Percentiles rank a stretch among this genome's conserved stretches.
phyloP scores from a whole-genome alignment of 2,797 vertebrate genomes.

The Botia kubotai region DNA sequence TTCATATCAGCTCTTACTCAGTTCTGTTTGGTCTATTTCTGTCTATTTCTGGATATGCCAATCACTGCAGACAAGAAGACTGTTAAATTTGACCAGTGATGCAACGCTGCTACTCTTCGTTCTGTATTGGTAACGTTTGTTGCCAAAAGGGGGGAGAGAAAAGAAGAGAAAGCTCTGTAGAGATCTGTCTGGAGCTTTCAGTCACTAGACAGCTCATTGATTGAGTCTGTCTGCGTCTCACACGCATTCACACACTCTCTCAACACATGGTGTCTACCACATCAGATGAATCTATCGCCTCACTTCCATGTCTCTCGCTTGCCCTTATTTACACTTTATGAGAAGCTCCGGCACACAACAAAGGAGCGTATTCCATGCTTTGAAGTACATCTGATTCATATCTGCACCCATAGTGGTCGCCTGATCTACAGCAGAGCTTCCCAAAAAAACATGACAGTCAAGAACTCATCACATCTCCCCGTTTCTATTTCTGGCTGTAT shows the following conservation, averaged over 20 bases:
- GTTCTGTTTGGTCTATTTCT: slow-evolving; percentile 15
- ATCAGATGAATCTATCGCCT: slow-evolving; percentile 48
- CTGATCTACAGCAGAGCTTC: slow-evolving; percentile 6
- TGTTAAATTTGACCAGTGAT: slow-evolving; percentile 36
- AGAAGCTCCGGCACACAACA: slow-evolving; percentile 34
- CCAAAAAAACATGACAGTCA: slow-evolving; percentile 10
- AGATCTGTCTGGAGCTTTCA: slow-evolving; percentile 34
- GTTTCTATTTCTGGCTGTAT: neutral
- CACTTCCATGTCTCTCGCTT: slow-evolving; percentile 31
- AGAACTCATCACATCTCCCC: neutral
- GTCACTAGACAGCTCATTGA: slow-evolving; percentile 42
- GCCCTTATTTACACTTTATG: slow-evolving; percentile 47
- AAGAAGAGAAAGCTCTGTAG: neutral
- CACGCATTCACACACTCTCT: slow-evolving; percentile 36
- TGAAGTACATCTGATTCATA: slow-evolving; percentile 44
- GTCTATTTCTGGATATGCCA: slow-evolving; percentile 21
- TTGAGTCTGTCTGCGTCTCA: slow-evolving; percentile 34
- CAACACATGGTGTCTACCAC: slow-evolving; percentile 38
- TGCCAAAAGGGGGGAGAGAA: slow-evolving; percentile 19
- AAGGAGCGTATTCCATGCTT: slow-evolving; percentile 30
- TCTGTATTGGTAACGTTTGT: slow-evolving; percentile 9
- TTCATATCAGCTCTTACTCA: neutral
- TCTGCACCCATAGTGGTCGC: slow-evolving; percentile 10
- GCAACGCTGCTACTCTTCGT: slow-evolving; percentile 22
- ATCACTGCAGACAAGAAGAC: slow-evolving; percentile 15